phyloP scores from a whole-genome alignment of 2,113 vertebrate species.

The Neomonachus schauinslandi region DNA sequence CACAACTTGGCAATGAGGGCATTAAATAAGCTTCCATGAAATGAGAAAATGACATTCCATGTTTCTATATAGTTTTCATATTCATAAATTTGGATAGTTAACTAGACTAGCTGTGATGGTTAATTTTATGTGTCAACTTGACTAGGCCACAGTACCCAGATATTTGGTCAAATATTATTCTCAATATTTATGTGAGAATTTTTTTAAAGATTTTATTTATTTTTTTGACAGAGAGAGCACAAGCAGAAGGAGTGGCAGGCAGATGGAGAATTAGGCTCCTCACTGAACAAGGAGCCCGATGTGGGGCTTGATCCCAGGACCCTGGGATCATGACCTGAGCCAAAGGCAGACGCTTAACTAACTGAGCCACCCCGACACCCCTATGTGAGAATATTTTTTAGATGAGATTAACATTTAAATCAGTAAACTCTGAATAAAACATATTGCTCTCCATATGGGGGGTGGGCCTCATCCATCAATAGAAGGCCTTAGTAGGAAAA shows the following conservation, averaged over 20 bases:
- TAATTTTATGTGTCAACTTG: neutral
- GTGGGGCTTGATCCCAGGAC: too few species aligned
- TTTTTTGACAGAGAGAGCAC: too few species aligned
- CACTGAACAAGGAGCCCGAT: too few species aligned
- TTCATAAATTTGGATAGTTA: neutral
- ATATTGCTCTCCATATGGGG: neutral
- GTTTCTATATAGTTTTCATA: neutral
- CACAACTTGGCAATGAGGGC: neutral
- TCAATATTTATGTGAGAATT: neutral
- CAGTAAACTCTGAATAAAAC: neutral
- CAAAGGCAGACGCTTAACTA: too few species aligned
- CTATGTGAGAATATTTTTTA: neutral
- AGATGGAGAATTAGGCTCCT: too few species aligned
- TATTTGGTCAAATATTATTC: neutral
- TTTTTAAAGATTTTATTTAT: too few species aligned
- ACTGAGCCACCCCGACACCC: too few species aligned
- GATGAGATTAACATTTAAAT: neutral
- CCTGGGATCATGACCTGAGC: too few species aligned
- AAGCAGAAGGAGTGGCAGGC: too few species aligned
- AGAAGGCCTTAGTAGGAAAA: neutral
- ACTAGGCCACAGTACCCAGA: neutral
- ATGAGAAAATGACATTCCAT: neutral
- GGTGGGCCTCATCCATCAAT: neutral
- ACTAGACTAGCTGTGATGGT: neutral
- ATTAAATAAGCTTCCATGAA: neutral